Evolutionary conservation across 2,888 invertebrate species (phyloP).

Genomic region (Nymphalis urticae): DNA sequence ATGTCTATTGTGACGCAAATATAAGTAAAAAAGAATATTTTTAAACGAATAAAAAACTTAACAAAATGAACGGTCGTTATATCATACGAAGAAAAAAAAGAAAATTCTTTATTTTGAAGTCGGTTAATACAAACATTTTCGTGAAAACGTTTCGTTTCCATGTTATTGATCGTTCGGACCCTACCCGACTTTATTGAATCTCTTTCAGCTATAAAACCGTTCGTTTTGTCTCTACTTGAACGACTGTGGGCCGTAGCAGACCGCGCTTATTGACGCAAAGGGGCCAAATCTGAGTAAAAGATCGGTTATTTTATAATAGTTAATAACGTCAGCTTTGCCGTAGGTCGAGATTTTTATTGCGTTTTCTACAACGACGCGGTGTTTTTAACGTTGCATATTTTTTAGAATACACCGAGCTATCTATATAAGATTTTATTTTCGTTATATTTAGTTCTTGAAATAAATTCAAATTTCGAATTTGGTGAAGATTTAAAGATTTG

Average conservation of each 20-base stretch:
- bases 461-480: no score
- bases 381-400: not conserved
- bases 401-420: not conserved
- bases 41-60: no score
- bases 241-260: not conserved
- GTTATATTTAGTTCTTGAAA: no score
- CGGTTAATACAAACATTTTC: no score
- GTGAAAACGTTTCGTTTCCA: no score
- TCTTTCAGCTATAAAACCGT: not conserved
- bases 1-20: no score
- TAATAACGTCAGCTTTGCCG: not conserved
- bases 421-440: not conserved
- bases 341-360: slow-evolving; percentile 9
- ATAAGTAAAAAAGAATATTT: no score
- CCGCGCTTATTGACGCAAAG: slow-evolving; percentile 5
- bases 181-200: not conserved
- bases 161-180: not conserved
- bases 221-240: slow-evolving; percentile 4
- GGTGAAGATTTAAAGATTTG: no score
- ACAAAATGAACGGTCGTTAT: no score
- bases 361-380: not conserved
- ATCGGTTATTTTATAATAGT: slow-evolving; percentile 1
- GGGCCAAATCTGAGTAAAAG: not conserved
- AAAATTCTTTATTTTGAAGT: no score
- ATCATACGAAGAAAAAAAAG: no score